phyloP scores from a whole-genome alignment of 2,888 invertebrate genomes.

The Melipona bicolor region DNA sequence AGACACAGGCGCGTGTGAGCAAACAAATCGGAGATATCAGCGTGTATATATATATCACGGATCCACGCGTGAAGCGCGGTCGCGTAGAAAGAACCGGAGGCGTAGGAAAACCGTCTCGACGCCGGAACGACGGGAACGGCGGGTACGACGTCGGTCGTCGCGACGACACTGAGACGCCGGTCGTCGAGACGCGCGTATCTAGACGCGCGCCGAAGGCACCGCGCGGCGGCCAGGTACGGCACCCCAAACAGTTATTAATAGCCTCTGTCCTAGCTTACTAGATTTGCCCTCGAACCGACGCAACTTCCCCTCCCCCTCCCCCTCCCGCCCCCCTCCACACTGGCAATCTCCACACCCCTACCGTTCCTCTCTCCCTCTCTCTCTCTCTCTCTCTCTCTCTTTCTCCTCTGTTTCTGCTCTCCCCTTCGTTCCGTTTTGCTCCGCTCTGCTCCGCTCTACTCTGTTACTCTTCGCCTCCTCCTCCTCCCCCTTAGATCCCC shows the following conservation, averaged over 20 bases:
- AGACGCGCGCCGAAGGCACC: slow-evolving; percentile 75
- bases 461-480: not conserved
- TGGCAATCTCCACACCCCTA: not conserved
- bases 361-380: too few species aligned
- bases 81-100: not conserved
- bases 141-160: slow-evolving; percentile 81
- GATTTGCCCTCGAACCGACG: slow-evolving; percentile 80
- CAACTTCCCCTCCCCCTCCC: slow-evolving; percentile 49
- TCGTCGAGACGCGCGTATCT: slow-evolving; percentile 79
- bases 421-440: too few species aligned
- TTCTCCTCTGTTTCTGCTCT: too few species aligned
- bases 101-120: slow-evolving; percentile 46
- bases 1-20: too few species aligned
- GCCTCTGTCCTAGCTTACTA: slow-evolving; percentile 83
- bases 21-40: too few species aligned
- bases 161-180: slow-evolving; percentile 84
- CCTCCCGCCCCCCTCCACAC: slow-evolving; percentile 8
- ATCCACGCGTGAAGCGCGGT: too few species aligned
- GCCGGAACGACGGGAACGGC: slow-evolving; percentile 66
- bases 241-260: slow-evolving; percentile 84
- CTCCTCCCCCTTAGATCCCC: not conserved
- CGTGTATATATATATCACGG: too few species aligned
- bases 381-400: not conserved
- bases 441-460: too few species aligned
- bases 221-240: slow-evolving; percentile 83